Percentiles rank a stretch among this genome's conserved stretches.
These are phyloP conservation scores for Archips crataeganus DNA, from an alignment of 2,888 invertebrate genomes.

Conservation along the genomic window DNA sequence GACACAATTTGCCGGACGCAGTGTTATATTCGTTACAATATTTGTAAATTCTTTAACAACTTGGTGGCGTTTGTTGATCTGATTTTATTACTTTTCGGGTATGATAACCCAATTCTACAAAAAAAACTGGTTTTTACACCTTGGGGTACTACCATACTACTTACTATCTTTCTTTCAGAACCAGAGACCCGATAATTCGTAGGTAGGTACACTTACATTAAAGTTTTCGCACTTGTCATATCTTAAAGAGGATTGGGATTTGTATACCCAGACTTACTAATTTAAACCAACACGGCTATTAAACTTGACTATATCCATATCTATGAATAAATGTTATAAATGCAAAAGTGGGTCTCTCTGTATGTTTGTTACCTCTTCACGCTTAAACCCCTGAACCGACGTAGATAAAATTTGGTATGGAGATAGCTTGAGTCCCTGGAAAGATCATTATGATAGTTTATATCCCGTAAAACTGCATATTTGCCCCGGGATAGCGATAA, in stretches of 20 bases:
- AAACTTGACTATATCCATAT: not conserved
- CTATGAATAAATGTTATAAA: no score
- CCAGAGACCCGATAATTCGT: not conserved
- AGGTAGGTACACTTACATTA: not conserved
- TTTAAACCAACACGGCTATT: not conserved
- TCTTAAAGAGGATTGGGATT: not conserved
- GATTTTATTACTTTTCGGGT: not conserved
- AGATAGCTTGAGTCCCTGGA: no score
- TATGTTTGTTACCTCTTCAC: no score
- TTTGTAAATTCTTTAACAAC: conserved; percentile 23
- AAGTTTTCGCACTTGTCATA: not conserved
- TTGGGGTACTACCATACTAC: no score
- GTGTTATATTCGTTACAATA: conserved; percentile 23
- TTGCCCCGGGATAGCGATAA: no score
- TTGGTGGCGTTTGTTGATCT: not conserved
- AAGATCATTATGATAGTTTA: no score
- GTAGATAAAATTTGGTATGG: no score
- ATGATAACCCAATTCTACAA: not conserved
- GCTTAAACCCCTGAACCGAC: no score
- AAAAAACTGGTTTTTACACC: not conserved
- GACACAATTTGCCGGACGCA: conserved; percentile 13
- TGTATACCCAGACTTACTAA: not conserved
- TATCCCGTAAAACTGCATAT: no score
- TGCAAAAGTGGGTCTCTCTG: no score
- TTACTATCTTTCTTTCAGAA: no score